Base-by-base conservation (phyloP, 2,113 vertebrate genomes). In the Brachirus orientalis region DNA sequence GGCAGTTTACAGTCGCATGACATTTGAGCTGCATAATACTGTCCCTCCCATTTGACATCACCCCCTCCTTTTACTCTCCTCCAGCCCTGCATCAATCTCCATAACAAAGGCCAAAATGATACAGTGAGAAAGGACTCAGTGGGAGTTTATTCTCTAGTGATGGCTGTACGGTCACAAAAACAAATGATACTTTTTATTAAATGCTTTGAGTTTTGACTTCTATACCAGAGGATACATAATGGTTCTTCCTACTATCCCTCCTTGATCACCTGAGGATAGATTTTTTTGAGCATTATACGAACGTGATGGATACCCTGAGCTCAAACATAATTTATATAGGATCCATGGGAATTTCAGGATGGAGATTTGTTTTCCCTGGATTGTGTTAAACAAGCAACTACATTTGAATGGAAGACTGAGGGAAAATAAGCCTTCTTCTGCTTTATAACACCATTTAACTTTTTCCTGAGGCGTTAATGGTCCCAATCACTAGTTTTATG, bases 31-130 rank as follows among this genome's bases (percentile, higher is more conserved):
- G 59, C 68, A 77, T 76, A 83, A 85, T 69, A 58, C 81, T 12
- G 22, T 43, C 69, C 78, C 84, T 77, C 81, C 80, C 68, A 60
- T 73, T 75, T 85, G 78, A 88, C 80, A 76, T 79, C 33, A 0
- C 5, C 38, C 2, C 45, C 48, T 35, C 19, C 37, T 40, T 63
- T 45, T 41, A 74, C 72, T 74, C 63, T 66, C 77, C 69, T 76
- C 65, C 64, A 61, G 65, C 72, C 77, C 58, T 69, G 75, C 85
- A 83, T 76, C 77, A 60, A 80, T 89, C 83, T 88, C 76, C 83
- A 90, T 84, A 87, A 91, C 85, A 90, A 89, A 89, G 72, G 63
- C 68, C 67, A 63, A 84, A 72, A 51, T 86, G 66, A 85, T 86
- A 77, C 72, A 82, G 83, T 79, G 72, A 71, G 75, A 87, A 84